Evolutionary conservation across 2,797 vertebrate genomes (phyloP).

Genomic region (Sebastes matsubarae): DNA sequence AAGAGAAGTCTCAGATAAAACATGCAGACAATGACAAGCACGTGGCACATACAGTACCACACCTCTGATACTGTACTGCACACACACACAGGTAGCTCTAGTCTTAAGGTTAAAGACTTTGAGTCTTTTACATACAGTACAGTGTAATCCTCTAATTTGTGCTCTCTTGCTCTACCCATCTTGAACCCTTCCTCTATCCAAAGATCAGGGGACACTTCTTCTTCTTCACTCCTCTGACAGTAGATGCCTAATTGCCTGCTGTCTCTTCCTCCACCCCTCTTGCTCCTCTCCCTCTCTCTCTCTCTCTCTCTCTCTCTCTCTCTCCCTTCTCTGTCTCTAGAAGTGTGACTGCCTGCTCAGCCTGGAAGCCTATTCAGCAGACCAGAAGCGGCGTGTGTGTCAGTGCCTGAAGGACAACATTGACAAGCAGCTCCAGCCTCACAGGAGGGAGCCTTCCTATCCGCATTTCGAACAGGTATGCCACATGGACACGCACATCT

Average conservation of each 20-base stretch:
- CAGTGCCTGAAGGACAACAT: constrained; percentile 96
- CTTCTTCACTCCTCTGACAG: constrained; percentile 36
- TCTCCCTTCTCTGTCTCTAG: constrained; percentile 70
- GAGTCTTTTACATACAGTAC: not conserved
- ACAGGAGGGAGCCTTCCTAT: constrained; percentile 73
- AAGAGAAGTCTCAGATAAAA: not conserved
- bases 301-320: constrained; percentile 2
- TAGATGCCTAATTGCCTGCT: constrained; percentile 58
- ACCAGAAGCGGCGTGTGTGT: constrained; percentile 96
- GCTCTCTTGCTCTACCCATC: not conserved
- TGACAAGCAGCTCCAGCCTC: constrained; percentile 88
- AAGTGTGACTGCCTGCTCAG: constrained; percentile 97
- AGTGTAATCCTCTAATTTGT: constrained; percentile 1
- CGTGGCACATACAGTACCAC: not conserved
- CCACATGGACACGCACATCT: constrained; percentile 15
- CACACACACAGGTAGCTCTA: not conserved
- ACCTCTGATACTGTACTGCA: not conserved
- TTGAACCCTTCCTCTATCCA: not conserved
- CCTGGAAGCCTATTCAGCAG: constrained; percentile 92
- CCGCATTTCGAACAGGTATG: constrained; percentile 80
- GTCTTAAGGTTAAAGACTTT: not conserved
- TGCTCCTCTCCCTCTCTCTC: not conserved
- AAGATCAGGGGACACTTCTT: constrained; percentile 25
- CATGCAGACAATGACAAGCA: not conserved
- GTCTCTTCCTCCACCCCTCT: constrained; percentile 46